Evolutionary conservation across 2,113 vertebrate genomes (phyloP).

Genomic region (Halichoerus grypus): DNA sequence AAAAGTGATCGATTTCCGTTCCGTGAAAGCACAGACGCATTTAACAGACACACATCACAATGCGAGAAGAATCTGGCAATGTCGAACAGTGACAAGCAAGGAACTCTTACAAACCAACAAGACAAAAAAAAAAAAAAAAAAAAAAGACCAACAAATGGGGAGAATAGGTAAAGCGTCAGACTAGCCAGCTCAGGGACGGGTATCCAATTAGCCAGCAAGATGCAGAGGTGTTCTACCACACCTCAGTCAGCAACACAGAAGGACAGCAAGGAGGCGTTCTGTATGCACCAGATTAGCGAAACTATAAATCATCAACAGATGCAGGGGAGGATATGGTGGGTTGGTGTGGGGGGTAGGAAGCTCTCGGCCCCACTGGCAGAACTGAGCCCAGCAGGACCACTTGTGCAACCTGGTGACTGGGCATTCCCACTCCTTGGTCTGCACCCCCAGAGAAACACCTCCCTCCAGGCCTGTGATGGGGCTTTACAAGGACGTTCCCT

Average conservation of each 20-base stretch:
- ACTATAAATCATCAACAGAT: background rate
- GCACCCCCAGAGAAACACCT: too few species aligned
- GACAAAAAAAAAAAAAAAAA: too few species aligned
- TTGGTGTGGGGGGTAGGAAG: background rate
- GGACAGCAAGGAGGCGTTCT: background rate
- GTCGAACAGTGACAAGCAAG: background rate
- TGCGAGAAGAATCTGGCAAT: background rate
- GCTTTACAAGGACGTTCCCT: background rate
- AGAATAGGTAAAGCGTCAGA: fast-evolving
- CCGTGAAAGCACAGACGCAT: background rate
- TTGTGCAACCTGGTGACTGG: fast-evolving
- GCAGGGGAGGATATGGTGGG: fast-evolving
- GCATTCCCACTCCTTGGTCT: background rate
- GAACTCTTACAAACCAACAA: background rate
- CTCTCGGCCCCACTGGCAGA: background rate
- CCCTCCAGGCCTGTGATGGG: fast-evolving
- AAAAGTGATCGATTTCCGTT: background rate
- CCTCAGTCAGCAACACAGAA: fast-evolving
- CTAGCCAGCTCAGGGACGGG: fast-evolving
- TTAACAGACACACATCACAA: background rate
- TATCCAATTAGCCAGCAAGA: background rate
- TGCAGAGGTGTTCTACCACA: fast-evolving
- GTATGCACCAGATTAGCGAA: fast-evolving
- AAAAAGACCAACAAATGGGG: too few species aligned
- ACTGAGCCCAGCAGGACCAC: background rate